phyloP scores from a whole-genome alignment of 1,140 invertebrate genomes.

The Trichogramma pretiosum region DNA sequence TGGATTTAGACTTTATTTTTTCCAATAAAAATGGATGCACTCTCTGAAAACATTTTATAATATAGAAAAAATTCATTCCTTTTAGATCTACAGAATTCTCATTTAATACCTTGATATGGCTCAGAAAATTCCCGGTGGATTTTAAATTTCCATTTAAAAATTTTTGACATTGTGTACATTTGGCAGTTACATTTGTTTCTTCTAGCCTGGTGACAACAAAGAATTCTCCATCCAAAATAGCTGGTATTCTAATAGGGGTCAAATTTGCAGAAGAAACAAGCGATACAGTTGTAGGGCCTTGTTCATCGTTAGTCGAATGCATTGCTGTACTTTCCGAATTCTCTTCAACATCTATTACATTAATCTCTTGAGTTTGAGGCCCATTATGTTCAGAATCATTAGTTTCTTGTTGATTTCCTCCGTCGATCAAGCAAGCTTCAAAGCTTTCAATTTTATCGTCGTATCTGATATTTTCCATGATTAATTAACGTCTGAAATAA shows the following conservation, averaged over 20 bases:
- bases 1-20: conserved; percentile 42
- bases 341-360: conserved; percentile 27
- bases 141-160: conserved; percentile 42
- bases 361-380: conserved; percentile 22
- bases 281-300: too few relatives aligned
- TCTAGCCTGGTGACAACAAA: conserved; percentile 40
- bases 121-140: conserved; percentile 43
- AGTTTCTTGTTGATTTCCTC: conserved; percentile 25
- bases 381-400: too few relatives aligned
- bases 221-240: conserved; percentile 43
- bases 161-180: conserved; percentile 41
- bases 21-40: conserved; percentile 40
- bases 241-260: conserved; percentile 40
- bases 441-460: conserved; percentile 39
- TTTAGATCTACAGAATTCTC: conserved; percentile 8
- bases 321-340: conserved; percentile 25
- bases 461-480: conserved; percentile 37
- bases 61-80: not conserved
- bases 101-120: conserved; percentile 40
- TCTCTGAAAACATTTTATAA: conserved; percentile 29
- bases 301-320: too few relatives aligned
- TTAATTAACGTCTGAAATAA: conserved; percentile 7
- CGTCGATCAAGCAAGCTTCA: conserved; percentile 37
- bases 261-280: too few relatives aligned
- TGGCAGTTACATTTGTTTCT: conserved; percentile 40